These are phyloP conservation scores for Shinisaurus crocodilurus DNA, from an alignment of 2,113 vertebrate species.

Conservation along the genomic window DNA sequence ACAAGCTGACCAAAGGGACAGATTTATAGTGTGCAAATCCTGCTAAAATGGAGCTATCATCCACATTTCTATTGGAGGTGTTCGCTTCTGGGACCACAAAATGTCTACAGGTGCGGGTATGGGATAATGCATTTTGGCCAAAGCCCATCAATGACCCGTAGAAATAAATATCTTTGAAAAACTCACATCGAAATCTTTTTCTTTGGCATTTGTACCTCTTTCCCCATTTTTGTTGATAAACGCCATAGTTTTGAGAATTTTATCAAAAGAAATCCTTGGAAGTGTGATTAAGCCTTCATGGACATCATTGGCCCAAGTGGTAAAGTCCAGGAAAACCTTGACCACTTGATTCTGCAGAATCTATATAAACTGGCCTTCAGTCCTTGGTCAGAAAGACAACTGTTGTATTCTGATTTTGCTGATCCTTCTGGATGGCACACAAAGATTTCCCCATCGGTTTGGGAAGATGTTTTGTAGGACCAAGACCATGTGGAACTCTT, in stretches of 20 bases:
- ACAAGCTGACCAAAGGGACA: neutral
- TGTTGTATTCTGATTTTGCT: neutral
- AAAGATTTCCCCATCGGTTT: neutral
- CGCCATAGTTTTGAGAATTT: too few species aligned
- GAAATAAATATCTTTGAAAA: neutral
- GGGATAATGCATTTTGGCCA: neutral
- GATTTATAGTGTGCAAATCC: neutral
- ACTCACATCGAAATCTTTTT: neutral
- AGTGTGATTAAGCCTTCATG: neutral
- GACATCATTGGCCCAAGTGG: neutral
- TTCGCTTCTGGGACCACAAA: neutral
- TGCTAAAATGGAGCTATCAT: too few species aligned
- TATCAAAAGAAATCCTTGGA: neutral
- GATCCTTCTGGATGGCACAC: neutral
- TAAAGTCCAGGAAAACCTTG: neutral
- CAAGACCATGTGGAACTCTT: too few species aligned
- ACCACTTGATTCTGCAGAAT: neutral
- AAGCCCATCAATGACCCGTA: neutral
- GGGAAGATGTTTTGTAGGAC: neutral
- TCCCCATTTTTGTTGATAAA: neutral
- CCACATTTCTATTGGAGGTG: neutral
- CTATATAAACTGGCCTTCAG: neutral
- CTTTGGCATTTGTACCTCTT: neutral
- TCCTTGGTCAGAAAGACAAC: neutral
- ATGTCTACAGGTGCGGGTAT: neutral